phyloP scores from a whole-genome alignment of 2,797 vertebrate species.

The Onychomys torridus region DNA sequence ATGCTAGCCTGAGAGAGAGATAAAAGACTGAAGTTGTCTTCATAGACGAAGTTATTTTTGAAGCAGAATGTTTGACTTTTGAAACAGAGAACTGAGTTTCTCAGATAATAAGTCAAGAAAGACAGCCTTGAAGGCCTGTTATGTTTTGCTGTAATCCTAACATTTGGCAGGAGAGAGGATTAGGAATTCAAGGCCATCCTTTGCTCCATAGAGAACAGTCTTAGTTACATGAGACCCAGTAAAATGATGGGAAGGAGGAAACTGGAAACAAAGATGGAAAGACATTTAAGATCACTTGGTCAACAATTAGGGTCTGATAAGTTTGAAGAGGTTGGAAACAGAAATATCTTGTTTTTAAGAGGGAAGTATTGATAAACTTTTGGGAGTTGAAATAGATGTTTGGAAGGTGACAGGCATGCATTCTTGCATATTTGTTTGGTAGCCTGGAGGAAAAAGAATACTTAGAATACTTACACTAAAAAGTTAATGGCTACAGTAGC shows the following conservation, averaged over 20 bases:
- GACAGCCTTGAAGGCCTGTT: background rate
- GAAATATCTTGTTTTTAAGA: constrained; percentile 47
- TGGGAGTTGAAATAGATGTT: constrained; percentile 14
- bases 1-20: background rate
- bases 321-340: constrained; percentile 37
- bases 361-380: background rate
- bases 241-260: background rate
- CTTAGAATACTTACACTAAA: background rate
- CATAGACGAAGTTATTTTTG: background rate
- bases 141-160: background rate
- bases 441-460: background rate
- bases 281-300: constrained; percentile 16
- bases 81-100: constrained; percentile 7
- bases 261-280: constrained; percentile 12
- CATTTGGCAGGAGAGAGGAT: background rate
- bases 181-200: background rate
- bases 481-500: background rate
- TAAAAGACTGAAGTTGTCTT: background rate
- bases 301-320: constrained; percentile 21
- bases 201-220: background rate
- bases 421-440: constrained; percentile 4
- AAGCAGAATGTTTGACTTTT: background rate
- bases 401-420: background rate
- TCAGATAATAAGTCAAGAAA: background rate
- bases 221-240: background rate